Conservation (phyloP, 2,888 invertebrate species). For the Acheta domesticus region DNA sequence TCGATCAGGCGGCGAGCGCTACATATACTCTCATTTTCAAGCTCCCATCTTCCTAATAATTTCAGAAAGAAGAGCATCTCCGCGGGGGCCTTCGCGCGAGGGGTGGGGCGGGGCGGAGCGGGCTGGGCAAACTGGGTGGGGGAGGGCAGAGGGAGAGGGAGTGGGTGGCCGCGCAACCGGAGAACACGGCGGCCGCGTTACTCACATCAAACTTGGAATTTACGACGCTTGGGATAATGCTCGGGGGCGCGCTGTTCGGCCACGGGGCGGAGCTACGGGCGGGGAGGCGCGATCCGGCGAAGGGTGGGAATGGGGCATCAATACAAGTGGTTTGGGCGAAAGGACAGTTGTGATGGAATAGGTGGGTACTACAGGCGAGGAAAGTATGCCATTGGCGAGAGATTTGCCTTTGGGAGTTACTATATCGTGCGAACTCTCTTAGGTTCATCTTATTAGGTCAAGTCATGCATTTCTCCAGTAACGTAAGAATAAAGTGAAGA, state of each 20-base stretch:
- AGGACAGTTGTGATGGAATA: too few relatives aligned
- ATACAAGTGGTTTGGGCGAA: too few relatives aligned
- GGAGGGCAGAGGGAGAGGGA: neutral
- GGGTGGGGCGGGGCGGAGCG: neutral
- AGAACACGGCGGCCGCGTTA: neutral
- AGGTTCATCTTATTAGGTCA: too few relatives aligned
- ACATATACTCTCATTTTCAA: conserved; percentile 18
- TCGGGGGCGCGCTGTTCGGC: neutral
- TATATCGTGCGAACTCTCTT: too few relatives aligned
- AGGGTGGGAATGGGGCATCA: neutral
- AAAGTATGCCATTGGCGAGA: too few relatives aligned
- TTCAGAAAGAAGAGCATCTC: neutral
- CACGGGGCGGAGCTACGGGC: neutral
- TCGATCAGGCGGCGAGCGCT: neutral
- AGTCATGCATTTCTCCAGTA: too few relatives aligned
- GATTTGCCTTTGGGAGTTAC: too few relatives aligned
- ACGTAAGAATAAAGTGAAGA: too few relatives aligned
- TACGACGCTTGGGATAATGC: conserved; percentile 36
- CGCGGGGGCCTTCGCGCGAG: neutral
- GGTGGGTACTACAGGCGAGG: too few relatives aligned
- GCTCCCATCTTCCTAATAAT: conserved; percentile 11
- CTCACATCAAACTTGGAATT: conserved; percentile 37
- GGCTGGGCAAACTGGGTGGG: neutral
- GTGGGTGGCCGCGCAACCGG: neutral
- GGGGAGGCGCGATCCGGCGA: neutral